Percentiles rank a stretch among this genome's conserved stretches.
These are phyloP conservation scores for Ginglymostoma cirratum DNA, from an alignment of 2,113 vertebrate species.

Conservation along the genomic window DNA sequence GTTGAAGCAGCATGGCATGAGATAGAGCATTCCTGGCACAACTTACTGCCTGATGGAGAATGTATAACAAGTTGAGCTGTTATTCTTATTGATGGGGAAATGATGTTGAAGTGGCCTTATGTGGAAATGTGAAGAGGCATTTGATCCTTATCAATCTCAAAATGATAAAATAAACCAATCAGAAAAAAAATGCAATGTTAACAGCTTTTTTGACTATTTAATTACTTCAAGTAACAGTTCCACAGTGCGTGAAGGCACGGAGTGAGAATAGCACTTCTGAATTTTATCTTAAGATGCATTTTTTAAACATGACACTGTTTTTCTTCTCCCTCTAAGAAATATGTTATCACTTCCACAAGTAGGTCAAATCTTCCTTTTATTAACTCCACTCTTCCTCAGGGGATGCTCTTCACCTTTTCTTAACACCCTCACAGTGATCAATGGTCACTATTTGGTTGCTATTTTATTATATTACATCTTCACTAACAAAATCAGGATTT, in stretches of 20 bases:
- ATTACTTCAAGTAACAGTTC: not conserved
- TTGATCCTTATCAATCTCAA: no score
- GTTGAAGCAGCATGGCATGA: no score
- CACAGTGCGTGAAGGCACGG: not conserved
- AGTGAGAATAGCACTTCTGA: not conserved
- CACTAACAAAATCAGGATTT: not conserved
- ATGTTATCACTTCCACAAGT: not conserved
- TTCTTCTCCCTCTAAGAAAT: not conserved
- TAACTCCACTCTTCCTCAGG: not conserved
- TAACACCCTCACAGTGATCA: not conserved
- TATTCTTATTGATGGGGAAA: not conserved
- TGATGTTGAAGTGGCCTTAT: not conserved
- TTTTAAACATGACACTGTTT: not conserved
- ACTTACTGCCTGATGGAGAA: no score
- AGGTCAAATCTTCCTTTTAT: not conserved
- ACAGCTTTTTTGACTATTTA: no score
- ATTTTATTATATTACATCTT: not conserved
- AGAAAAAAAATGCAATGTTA: no score
- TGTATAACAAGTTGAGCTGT: not conserved
- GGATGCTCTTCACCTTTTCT: not conserved
- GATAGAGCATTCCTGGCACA: not conserved
- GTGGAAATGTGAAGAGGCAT: no score
- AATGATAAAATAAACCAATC: no score
- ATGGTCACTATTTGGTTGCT: not conserved
- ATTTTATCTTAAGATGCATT: not conserved